Base-by-base conservation (phyloP, 2,888 invertebrate genomes). In the Julus scandinavius region DNA sequence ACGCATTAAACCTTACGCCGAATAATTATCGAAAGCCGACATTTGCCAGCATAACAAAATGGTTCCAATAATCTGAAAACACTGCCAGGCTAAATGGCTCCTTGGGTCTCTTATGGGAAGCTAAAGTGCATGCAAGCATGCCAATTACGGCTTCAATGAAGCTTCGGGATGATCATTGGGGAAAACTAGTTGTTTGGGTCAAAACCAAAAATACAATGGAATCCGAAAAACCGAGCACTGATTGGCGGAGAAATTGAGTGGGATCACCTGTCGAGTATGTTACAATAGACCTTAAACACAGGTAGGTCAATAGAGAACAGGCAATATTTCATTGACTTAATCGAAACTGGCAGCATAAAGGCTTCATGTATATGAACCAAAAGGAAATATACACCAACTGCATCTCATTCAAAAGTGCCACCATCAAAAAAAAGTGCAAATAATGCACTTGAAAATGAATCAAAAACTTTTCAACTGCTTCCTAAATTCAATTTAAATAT, bases 81-180 rank as follows among this genome's bases (percentile, higher is more conserved):
- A 63, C 20, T 63, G 63, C 63, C 20, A n/a, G 20, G 20, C 63
- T 63, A 63, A 63, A 63, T 63, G 63, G 9, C 63, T 63, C 63
- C 20, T 63, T 63, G 63, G 20, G 63, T 63, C 63, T 63, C 63
- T 63, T 63, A 63, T 63, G 63, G 63, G 63, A 63, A 63, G 63
- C 63, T 63, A 20, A 63, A 63, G 63, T 63, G 63, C 63, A 63
- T 63, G 63, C 63, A n/a, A 63, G n/a, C 63, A 63, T 63, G 63
- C 63, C 63, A 63, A n/a, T 63, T 63, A 63, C 20, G 63, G 20
- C 63, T 63, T 4, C 63, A 63, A 63, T 63, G 63, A 4, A 63
- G 63, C 63, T 63, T 63, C 63, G 9, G 63, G 63, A 29, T 29
- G 20, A 63, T 63, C 63, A 63, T 20, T 63, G 4, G 63, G 20